A percentile compares a stretch with the other conserved stretches of the same genome.
Conservation (phyloP, 2,797 vertebrate species). For the Hipposideros larvatus region DNA sequence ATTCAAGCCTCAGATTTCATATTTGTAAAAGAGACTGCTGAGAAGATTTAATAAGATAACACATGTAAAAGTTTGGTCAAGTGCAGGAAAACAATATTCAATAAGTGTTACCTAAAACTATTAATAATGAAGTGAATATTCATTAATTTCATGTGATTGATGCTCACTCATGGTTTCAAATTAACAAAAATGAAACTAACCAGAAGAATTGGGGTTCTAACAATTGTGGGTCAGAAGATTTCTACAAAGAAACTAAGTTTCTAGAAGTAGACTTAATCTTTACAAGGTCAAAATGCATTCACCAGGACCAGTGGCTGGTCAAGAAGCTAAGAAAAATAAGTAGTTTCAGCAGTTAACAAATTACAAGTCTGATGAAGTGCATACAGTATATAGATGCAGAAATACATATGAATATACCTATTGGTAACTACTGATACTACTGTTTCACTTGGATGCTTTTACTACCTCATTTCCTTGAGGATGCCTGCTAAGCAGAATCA, state of each 20-base stretch:
- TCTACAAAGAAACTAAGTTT: slow-evolving; percentile 56
- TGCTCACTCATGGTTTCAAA: slow-evolving; percentile 19
- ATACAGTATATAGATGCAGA: background rate
- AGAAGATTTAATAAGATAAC: slow-evolving; percentile 25
- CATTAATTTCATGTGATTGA: slow-evolving; percentile 46
- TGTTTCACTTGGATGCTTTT: slow-evolving; percentile 18
- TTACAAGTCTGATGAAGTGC: background rate
- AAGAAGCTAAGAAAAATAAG: slow-evolving; percentile 32
- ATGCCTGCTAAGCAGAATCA: background rate
- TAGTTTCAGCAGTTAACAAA: background rate
- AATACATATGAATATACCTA: background rate
- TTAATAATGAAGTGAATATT: slow-evolving; percentile 8
- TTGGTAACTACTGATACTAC: background rate
- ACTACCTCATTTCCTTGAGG: background rate
- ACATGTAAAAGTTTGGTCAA: background rate
- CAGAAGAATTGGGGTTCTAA: background rate
- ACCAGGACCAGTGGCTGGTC: background rate
- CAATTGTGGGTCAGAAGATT: slow-evolving; percentile 16
- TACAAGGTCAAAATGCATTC: slow-evolving; percentile 14
- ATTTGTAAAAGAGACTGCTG: slow-evolving; percentile 11
- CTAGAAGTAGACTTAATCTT: slow-evolving; percentile 33
- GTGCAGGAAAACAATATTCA: slow-evolving; percentile 24
- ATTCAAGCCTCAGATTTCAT: slow-evolving; percentile 44
- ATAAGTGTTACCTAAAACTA: slow-evolving; percentile 44
- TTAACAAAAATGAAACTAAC: slow-evolving; percentile 25